phyloP scores from a whole-genome alignment of 2,113 vertebrate species.

The Chunga burmeisteri region DNA sequence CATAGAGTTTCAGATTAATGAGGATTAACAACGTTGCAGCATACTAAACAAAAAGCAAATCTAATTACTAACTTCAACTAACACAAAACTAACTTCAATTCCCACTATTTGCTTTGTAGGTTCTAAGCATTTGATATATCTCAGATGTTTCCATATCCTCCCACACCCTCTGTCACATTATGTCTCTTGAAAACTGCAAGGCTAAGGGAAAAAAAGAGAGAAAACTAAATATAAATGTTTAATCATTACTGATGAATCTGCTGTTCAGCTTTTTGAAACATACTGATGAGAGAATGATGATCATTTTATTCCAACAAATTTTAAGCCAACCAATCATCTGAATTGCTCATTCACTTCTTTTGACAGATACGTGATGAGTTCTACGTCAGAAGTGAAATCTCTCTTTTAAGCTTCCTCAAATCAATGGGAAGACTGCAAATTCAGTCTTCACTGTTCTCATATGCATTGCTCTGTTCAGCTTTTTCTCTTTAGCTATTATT shows the following conservation, averaged over 20 bases:
- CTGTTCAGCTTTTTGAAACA: slow-evolving; percentile 52
- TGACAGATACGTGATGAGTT: slow-evolving; percentile 39
- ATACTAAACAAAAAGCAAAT: not conserved
- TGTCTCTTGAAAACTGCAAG: slow-evolving; percentile 39
- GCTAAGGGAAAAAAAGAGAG: slow-evolving; percentile 30
- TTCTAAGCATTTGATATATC: not conserved
- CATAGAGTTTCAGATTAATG: not conserved
- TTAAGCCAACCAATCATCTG: slow-evolving; percentile 42
- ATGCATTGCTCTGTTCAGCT: not conserved
- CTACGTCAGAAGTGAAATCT: slow-evolving; percentile 25
- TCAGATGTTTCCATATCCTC: not conserved
- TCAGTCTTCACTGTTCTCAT: not conserved
- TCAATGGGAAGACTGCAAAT: slow-evolving; percentile 27
- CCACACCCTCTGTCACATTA: not conserved
- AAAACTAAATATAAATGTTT: slow-evolving; percentile 67
- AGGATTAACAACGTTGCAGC: not conserved
- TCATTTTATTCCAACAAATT: slow-evolving; percentile 49
- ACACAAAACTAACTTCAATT: not conserved
- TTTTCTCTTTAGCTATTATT: not conserved
- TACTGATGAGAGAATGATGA: slow-evolving; percentile 41
- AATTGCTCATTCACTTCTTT: slow-evolving; percentile 48
- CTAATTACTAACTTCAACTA: not conserved
- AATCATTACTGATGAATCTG: slow-evolving; percentile 65
- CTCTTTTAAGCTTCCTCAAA: not conserved
- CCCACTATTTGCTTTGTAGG: not conserved